Base-by-base conservation (phyloP, 2,113 vertebrate species). In the Vicugna pacos region DNA sequence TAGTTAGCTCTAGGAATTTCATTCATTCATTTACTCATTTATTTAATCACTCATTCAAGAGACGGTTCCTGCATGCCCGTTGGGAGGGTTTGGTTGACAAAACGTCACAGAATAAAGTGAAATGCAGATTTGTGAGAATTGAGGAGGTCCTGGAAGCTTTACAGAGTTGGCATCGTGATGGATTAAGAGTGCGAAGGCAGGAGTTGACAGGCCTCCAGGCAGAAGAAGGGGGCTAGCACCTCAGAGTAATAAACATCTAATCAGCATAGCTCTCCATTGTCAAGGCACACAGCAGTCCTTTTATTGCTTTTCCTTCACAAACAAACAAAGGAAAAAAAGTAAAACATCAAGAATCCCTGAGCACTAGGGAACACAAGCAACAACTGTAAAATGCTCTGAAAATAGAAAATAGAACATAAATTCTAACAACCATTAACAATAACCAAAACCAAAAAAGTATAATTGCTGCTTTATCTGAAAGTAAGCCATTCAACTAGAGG, bases 321-420 rank as follows among this genome's bases (percentile, higher is more conserved):
- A 95, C 28, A 38, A n/a, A 42, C 38, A 42, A 42, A 42, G 38
- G 38, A 93, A 89, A 93, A 64, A 24, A 22, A 73, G 20, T 42
- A 50, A 64, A 93, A 69, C 24, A 42, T 38, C 38, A 81, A 5
- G 7, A 92, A 70, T 84, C 80, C 35, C 48, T 82, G 12, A 70
- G 26, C 60, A 26, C 30, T 69, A 22, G 32, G 35, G 56, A 90
- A 76, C 52, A 58, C 42, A 73, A 82, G 22, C 28, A 86, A 75
- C 52, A 62, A 46, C 28, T 58, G 1, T 81, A 46, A 92, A 64
- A 65, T 5, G 48, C 3, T 84, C 80, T 50, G 50, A 97, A 97
- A 83, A 84, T 60, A 91, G n/a, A 70, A 92, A 86, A 89, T 80
- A 72, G 20, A 93, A 50, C 65, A 87, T 14, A 56, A n/a, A 84